Conservation (phyloP, 2,797 vertebrate species). For the Sternotherus odoratus region DNA sequence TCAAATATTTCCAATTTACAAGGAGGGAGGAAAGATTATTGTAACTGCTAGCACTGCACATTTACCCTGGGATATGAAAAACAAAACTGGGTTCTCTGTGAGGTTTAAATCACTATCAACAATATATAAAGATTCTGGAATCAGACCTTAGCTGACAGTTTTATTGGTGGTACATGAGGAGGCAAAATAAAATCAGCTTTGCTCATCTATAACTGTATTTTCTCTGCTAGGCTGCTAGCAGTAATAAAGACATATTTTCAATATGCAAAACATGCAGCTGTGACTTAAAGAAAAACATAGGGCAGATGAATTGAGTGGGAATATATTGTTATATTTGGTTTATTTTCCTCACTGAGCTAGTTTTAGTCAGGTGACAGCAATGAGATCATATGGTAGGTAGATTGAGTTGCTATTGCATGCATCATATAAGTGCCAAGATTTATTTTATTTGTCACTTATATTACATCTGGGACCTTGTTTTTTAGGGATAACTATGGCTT, state of each 20-base stretch:
- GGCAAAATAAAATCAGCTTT: background rate
- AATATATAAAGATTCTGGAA: background rate
- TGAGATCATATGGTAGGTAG: background rate
- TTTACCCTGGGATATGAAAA: background rate
- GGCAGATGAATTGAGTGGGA: background rate
- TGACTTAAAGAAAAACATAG: background rate
- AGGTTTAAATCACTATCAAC: background rate
- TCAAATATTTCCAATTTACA: constrained; percentile 5
- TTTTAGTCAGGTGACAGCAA: background rate
- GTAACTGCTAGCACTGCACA: background rate
- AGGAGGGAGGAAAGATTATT: background rate
- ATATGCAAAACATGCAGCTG: background rate
- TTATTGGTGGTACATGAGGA: background rate
- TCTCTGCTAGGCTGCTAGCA: background rate
- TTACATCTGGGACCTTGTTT: background rate
- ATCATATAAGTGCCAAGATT: background rate
- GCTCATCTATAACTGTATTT: background rate
- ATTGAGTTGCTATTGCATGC: background rate
- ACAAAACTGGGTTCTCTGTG: background rate
- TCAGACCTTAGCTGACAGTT: background rate
- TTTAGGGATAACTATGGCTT: background rate
- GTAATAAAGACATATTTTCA: background rate
- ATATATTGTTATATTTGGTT: background rate
- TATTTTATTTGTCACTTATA: background rate
- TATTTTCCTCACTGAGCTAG: background rate